Evolutionary conservation across 1,140 invertebrate genomes (phyloP), one percentile per base, ranked within the genome.

Genomic region (Hycleus phaleratus): DNA sequence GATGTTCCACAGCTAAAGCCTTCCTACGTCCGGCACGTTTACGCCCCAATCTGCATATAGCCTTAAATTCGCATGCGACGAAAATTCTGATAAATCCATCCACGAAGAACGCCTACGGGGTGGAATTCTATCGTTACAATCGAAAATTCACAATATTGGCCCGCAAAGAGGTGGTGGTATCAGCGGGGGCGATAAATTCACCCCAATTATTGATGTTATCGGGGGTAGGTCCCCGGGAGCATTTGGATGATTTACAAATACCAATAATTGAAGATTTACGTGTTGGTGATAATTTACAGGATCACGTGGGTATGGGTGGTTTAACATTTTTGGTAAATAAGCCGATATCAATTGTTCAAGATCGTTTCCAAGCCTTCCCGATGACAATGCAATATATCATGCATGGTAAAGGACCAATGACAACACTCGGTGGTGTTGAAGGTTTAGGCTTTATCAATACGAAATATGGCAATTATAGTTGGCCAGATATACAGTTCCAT

Each of bases 1-100:
- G 95, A 46, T 97, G 93, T 71, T 93, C 89, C 58, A 93, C 92
- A 5, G 88, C 92, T 0, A 93, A 93, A 74, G 93, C 90, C 0
- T 96, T 95, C 66, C 71, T 96, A 4, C 76, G 88, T 58, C 91
- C 92, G 5, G 82, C 88, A 1, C 74, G 89, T 25, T 77, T 85
- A 10, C 76, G 92, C 6, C 78, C 75, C 57, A 97, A 96, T 70
- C 74, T 97, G 3, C 87, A 91, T 68, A 77, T 86, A 3, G 86
- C 86, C 1, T 78, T 90, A 72, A 90, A 83, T 69, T 82, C 86
- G 4, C 90, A 90, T 63, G 88, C 84, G 0, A 86, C 83, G 0
- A 81, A 79, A 71, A 69, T 92, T 1, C 65, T 89, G 6, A 85
- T 92, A 3, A 82, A 91, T 65, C 82, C 86, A 0, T 66, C 69